Evolutionary conservation across 2,797 vertebrate genomes (phyloP).

Genomic region (Pipistrellus pipistrellus): DNA sequence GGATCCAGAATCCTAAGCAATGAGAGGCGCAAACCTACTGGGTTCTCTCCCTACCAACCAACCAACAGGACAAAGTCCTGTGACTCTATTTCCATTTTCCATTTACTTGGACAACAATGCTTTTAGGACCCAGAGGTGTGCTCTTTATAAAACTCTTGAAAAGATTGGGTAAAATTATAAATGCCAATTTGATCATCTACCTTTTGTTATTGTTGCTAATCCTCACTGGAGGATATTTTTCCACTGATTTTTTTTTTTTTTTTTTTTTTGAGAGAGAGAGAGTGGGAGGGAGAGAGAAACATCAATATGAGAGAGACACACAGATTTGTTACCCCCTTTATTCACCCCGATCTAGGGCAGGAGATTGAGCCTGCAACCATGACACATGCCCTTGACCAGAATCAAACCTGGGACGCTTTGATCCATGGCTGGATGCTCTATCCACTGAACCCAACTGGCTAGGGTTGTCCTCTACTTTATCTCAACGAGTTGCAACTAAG

Average conservation of each 20-base stretch:
- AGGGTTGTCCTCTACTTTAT: neutral
- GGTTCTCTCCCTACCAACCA: neutral
- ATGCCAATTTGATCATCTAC: neutral
- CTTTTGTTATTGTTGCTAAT: neutral
- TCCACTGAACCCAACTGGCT: no score
- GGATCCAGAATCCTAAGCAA: neutral
- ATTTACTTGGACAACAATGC: neutral
- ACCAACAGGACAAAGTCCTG: neutral
- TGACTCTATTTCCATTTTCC: neutral
- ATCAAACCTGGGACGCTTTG: no score
- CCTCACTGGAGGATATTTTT: no score
- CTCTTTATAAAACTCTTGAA: slow-evolving; percentile 24
- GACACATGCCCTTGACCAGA: no score
- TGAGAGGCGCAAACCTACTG: neutral
- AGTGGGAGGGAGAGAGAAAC: no score
- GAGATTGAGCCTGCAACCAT: no score
- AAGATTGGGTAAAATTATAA: slow-evolving; percentile 20
- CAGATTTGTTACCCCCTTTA: no score
- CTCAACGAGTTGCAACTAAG: neutral
- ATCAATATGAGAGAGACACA: no score
- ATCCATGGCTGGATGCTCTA: no score
- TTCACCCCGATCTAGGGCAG: no score
- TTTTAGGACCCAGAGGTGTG: slow-evolving; percentile 10
- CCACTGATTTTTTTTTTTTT: no score
- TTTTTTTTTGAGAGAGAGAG: no score